phyloP scores from a whole-genome alignment of 2,888 invertebrate genomes.

The Dexiosoma caninum region DNA sequence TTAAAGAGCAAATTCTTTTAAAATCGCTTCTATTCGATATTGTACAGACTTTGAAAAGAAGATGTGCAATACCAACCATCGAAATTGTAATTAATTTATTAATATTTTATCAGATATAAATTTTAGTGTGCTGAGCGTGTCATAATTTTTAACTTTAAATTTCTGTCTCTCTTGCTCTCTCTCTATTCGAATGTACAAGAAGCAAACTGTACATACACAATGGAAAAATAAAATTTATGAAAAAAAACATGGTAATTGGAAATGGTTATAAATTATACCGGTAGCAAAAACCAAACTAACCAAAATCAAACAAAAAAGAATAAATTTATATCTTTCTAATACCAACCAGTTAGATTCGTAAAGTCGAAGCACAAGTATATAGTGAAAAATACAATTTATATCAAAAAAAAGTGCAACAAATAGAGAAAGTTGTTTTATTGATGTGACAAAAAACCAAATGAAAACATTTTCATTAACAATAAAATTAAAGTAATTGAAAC shows the following conservation, averaged over 20 bases:
- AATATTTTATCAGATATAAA: constrained; percentile 34
- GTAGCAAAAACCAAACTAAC: background rate
- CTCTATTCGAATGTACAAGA: no score
- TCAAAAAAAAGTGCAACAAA: constrained; percentile 21
- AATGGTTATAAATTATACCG: constrained; percentile 50
- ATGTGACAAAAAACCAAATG: background rate
- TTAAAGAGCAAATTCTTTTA: no score
- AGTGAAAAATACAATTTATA: constrained; percentile 22
- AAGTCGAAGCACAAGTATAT: background rate
- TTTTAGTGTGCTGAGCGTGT: background rate
- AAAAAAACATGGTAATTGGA: constrained; percentile 41
- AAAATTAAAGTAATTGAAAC: constrained; percentile 18
- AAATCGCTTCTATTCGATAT: no score
- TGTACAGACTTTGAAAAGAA: no score
- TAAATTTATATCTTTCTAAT: constrained; percentile 7
- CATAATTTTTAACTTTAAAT: no score
- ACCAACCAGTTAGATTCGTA: constrained; percentile 7
- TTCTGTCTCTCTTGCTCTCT: no score
- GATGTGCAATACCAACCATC: background rate
- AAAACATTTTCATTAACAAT: constrained; percentile 15
- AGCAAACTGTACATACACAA: no score
- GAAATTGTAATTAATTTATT: constrained; percentile 48
- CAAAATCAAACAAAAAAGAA: background rate
- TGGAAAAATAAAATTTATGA: no score
- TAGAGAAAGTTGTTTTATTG: constrained; percentile 22